These are phyloP conservation scores for Dasyurus viverrinus DNA, from an alignment of 2,113 vertebrate genomes.

Conservation along the genomic window DNA sequence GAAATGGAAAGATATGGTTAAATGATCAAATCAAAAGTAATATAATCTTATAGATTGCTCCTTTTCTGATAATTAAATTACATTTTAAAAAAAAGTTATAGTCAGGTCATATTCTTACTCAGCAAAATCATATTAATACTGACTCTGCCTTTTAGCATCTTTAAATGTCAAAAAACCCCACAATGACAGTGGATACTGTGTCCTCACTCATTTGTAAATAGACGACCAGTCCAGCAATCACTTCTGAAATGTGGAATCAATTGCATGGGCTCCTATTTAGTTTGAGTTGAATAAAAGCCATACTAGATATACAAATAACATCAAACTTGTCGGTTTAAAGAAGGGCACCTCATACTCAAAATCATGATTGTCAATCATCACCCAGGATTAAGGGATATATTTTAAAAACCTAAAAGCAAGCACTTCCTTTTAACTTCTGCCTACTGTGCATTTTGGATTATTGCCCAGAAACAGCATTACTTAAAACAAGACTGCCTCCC, in stretches of 20 bases:
- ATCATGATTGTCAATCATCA: slow-evolving; percentile 99
- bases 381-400: slow-evolving; percentile 99
- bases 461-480: slow-evolving; percentile 86
- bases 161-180: slow-evolving; percentile 83
- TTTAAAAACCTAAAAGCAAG: slow-evolving; percentile 99
- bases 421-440: slow-evolving; percentile 96
- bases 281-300: slow-evolving; percentile 92
- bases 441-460: slow-evolving; percentile 90
- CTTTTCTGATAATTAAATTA: slow-evolving; percentile 80
- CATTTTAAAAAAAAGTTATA: slow-evolving; percentile 64
- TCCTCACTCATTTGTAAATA: slow-evolving; percentile 88
- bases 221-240: slow-evolving; percentile 84
- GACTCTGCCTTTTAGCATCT: slow-evolving; percentile 82
- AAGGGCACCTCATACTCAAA: slow-evolving; percentile 99
- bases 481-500: slow-evolving; percentile 98
- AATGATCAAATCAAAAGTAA: slow-evolving; percentile 82
- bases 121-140: slow-evolving; percentile 85
- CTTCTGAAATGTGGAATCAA: slow-evolving; percentile 87
- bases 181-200: slow-evolving; percentile 74
- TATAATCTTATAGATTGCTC: slow-evolving; percentile 79
- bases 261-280: slow-evolving; percentile 86
- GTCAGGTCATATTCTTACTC: slow-evolving; percentile 77
- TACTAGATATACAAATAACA: slow-evolving; percentile 99
- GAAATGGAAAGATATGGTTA: slow-evolving; percentile 74
- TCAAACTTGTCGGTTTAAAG: slow-evolving; percentile 99